These are phyloP conservation scores for Tursiops truncatus DNA, from an alignment of 2,113 vertebrate genomes.

Conservation along the genomic window DNA sequence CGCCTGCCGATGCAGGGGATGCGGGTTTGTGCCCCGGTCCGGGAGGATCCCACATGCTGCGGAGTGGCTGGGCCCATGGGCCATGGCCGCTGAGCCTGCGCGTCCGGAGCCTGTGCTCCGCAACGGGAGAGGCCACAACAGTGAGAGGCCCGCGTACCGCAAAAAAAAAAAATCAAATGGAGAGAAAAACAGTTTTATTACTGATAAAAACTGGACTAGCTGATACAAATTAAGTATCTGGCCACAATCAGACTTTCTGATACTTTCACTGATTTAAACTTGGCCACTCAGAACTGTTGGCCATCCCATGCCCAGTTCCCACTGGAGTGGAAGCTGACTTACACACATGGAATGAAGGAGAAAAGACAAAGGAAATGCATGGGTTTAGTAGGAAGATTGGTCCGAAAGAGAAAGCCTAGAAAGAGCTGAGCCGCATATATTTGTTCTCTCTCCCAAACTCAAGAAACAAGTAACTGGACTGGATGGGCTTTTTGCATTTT, in stretches of 20 bases:
- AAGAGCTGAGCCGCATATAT: not conserved
- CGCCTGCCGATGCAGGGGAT: too few species aligned
- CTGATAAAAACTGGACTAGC: conserved; percentile 10
- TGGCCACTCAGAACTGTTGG: not conserved
- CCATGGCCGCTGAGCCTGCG: too few species aligned
- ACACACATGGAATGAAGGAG: not conserved
- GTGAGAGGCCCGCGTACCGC: too few species aligned
- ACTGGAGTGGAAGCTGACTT: not conserved
- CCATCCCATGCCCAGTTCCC: accelerated
- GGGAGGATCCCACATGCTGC: too few species aligned
- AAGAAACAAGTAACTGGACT: not conserved
- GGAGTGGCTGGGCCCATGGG: too few species aligned
- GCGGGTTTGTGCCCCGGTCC: too few species aligned
- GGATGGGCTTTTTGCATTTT: not conserved
- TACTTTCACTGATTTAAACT: not conserved
- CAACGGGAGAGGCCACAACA: too few species aligned
- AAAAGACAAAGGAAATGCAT: not conserved
- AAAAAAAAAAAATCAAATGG: not conserved
- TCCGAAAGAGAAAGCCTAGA: not conserved
- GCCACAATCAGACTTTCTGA: not conserved
- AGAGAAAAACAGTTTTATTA: conserved; percentile 12
- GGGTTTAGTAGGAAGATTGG: not conserved
- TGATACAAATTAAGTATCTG: not conserved
- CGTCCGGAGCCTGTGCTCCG: too few species aligned
- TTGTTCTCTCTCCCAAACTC: not conserved